phyloP scores from a whole-genome alignment of 2,888 invertebrate genomes.

The Trichogramma evanescens region DNA sequence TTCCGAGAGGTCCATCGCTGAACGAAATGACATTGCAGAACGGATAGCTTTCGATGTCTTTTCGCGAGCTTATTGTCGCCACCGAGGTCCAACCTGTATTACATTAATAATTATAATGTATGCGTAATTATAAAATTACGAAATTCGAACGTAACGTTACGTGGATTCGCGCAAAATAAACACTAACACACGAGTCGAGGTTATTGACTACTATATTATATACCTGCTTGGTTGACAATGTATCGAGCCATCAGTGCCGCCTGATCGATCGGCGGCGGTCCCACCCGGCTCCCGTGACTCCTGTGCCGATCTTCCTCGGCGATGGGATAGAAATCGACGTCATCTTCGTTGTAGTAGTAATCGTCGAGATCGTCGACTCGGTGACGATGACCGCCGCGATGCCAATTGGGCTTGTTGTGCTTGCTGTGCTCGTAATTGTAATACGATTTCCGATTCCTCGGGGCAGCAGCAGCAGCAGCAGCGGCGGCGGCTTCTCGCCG shows the following conservation, averaged over 20 bases:
- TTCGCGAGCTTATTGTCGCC: slow-evolving; percentile 60
- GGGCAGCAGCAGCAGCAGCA: too few species aligned
- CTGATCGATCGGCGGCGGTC: slow-evolving; percentile 58
- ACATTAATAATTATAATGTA: slow-evolving; percentile 16
- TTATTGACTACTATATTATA: slow-evolving; percentile 17
- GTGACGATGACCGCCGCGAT: too few species aligned
- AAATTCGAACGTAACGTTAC: too few species aligned
- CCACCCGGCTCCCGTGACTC: slow-evolving; percentile 18
- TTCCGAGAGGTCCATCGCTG: slow-evolving; percentile 61
- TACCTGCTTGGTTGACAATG: slow-evolving; percentile 65
- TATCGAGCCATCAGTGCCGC: slow-evolving; percentile 65
- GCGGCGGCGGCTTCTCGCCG: background rate
- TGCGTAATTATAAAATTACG: background rate
- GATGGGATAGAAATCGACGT: background rate
- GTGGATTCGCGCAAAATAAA: too few species aligned
- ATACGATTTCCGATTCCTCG: too few species aligned
- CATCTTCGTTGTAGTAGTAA: too few species aligned
- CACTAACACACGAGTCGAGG: too few species aligned
- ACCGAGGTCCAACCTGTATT: slow-evolving; percentile 64
- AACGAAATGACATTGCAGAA: slow-evolving; percentile 65
- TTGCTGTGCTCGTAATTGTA: too few species aligned
- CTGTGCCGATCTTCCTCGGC: too few species aligned
- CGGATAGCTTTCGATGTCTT: slow-evolving; percentile 58
- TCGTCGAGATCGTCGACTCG: too few species aligned
- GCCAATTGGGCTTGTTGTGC: too few species aligned